Base-by-base conservation (phyloP, 2,888 invertebrate species). In the Oeneis ivallda region DNA sequence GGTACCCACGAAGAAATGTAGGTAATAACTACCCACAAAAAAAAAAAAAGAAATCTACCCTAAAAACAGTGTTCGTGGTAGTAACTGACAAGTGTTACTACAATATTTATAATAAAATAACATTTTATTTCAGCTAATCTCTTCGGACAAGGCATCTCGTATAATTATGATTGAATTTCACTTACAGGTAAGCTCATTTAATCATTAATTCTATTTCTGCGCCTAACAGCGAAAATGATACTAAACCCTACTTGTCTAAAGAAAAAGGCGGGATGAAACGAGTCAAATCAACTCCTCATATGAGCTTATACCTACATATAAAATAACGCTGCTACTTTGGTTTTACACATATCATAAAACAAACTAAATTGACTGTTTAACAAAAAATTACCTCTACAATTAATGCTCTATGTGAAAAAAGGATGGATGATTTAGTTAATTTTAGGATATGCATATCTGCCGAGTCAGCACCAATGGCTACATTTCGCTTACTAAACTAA, bases 241-340 rank as follows among this genome's bases (percentile, higher is more conserved):
- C 56, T 56, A 56, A 59, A 54, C 45, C 50, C 43, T 34, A 67
- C 49, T 54, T 58, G 57, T 60, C 68, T 65, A 62, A 69, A 69
- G 49, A 63, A 56, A 65, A 70, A 73, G 73, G 73, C 73, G 73
- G 73, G 73, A 73, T 71, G 70, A 71, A 62, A 67, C 64, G 70
- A 71, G 67, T 59, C 39, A 49, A 66, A 58, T 58, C 52, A 57
- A 62, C 66, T 71, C 71, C 68, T 65, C 54, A 37, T 17, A 70
- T 69, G 70, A 71, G 58, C 66, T 70, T 60, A 58, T 59, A 47
- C 3, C 26, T 50, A 50, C 19, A 64, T 58, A 64, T 69, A 70
- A 69, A 72, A 68, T 70, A 76, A 73, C 39, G 39, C 11, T 19
- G 13, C 11, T 8, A 7, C 19, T 56, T 19, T 39, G 56, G 17